These are phyloP conservation scores for Hippocampus barbouri DNA, from an alignment of 2,113 vertebrate genomes.

Conservation along the genomic window DNA sequence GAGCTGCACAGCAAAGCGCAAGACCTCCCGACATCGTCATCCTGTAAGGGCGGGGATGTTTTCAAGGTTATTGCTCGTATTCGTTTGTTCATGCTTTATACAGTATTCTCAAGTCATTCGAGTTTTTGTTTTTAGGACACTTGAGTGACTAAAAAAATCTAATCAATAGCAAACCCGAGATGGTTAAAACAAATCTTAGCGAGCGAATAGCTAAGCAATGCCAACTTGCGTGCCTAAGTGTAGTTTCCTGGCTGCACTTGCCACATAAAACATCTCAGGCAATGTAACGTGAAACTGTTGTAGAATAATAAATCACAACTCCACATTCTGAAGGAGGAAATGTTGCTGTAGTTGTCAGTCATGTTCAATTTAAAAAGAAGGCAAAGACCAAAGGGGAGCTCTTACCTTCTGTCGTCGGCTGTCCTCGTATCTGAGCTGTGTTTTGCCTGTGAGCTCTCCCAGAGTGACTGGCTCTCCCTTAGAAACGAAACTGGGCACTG, in stretches of 20 bases:
- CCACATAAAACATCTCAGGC: neutral
- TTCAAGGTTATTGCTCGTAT: neutral
- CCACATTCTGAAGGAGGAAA: neutral
- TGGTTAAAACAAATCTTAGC: neutral
- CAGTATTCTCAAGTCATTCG: neutral
- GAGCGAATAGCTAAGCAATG: neutral
- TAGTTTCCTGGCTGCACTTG: neutral
- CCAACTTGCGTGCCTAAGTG: neutral
- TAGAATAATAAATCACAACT: neutral
- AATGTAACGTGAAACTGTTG: neutral
- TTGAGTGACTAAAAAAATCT: too few species aligned
- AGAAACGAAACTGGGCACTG: conserved; percentile 14
- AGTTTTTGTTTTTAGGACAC: neutral
- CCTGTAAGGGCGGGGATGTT: conserved; percentile 21
- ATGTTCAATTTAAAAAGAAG: neutral
- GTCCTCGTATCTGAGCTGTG: neutral
- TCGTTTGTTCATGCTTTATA: neutral
- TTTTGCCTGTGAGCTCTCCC: neutral
- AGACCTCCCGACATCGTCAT: conserved; percentile 21
- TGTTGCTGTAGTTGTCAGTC: neutral
- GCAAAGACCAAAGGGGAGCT: neutral
- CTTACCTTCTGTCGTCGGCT: conserved; percentile 17
- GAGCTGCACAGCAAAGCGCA: conserved; percentile 7
- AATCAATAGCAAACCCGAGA: too few species aligned
- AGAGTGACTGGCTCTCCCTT: neutral